Evolutionary conservation across 1,140 invertebrate species (phyloP).

Genomic region (Globodera rostochiensis): DNA sequence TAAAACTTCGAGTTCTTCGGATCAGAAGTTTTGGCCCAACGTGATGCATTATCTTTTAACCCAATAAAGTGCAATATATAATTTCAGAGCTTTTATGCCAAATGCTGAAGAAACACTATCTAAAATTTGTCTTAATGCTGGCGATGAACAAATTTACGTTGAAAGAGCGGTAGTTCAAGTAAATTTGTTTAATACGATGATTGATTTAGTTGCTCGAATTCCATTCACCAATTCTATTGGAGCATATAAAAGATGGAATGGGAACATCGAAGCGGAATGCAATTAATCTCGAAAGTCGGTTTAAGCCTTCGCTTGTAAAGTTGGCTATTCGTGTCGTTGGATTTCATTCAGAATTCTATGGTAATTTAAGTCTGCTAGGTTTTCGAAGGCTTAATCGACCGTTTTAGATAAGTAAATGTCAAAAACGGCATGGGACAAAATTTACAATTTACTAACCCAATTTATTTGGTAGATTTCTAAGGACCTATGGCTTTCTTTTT

Average conservation of each 20-base stretch:
- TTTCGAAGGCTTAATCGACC: too few species aligned
- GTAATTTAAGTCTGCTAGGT: background rate
- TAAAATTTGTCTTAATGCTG: background rate
- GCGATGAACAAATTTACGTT: background rate
- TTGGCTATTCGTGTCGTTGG: constrained; percentile 9
- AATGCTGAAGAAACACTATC: background rate
- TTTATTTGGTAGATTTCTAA: too few species aligned
- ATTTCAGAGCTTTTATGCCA: background rate
- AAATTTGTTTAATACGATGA: background rate
- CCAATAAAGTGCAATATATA: background rate
- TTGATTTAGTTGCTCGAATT: background rate
- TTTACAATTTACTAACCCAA: too few species aligned
- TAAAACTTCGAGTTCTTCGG: background rate
- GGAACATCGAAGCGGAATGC: constrained; percentile 3
- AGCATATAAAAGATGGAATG: background rate
- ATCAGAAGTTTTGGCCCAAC: background rate
- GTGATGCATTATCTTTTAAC: background rate
- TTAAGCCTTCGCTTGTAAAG: constrained; percentile 12
- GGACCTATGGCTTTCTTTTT: too few species aligned
- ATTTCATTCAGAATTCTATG: background rate
- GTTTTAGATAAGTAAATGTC: too few species aligned
- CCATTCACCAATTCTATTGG: background rate
- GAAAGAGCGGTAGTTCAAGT: background rate
- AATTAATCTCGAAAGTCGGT: background rate
- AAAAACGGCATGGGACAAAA: too few species aligned